Base-by-base conservation (phyloP, 2,797 vertebrate species). In the Hemitrygon akajei region DNA sequence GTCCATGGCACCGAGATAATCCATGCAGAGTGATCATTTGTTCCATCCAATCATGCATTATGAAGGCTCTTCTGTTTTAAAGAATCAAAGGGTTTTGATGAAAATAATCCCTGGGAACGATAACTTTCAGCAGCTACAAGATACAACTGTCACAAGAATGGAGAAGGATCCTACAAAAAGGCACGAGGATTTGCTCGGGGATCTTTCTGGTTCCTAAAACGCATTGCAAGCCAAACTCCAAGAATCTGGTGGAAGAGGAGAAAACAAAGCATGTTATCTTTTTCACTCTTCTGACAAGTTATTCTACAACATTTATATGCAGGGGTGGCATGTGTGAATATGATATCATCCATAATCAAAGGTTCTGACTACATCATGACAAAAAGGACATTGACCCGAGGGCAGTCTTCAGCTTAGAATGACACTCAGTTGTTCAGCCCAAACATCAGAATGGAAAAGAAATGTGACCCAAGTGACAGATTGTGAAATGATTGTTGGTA, bases 161-260 rank as follows among this genome's bases (percentile, higher is more conserved):
- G 93, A 47, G 86, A 93, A 93, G 1, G 80, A 94, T 93, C 96
- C 97, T 98, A 99, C 97, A 99, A 97, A 96, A 99, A 99, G 95
- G 98, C 98, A 95, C 98, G 98, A 56, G 98, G 98, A 94, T 99
- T 99, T 14, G 98, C 98, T 94, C 98, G 97, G 18, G 98, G 98
- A 94, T 99, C 98, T 95, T 98, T 99, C 95, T 98, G 98, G 97
- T 99, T 99, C 94, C 98, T 97, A 97, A 98, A 99, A 95, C 98
- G 97, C 96, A 98, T 97, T 1, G 98, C 98, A 40, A 99, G 97
- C 98, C 98, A 98, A 93, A 99, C 98, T 14, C 98, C 98, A 76
- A 99, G 97, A 95, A 99, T 98, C 98, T 99, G 96, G 30, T 89
- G 86, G 60, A 60, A 47, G n/a, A 56, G 16, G 27, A 37, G 30